phyloP scores from a whole-genome alignment of 2,113 vertebrate species.

The Hucho hucho region DNA sequence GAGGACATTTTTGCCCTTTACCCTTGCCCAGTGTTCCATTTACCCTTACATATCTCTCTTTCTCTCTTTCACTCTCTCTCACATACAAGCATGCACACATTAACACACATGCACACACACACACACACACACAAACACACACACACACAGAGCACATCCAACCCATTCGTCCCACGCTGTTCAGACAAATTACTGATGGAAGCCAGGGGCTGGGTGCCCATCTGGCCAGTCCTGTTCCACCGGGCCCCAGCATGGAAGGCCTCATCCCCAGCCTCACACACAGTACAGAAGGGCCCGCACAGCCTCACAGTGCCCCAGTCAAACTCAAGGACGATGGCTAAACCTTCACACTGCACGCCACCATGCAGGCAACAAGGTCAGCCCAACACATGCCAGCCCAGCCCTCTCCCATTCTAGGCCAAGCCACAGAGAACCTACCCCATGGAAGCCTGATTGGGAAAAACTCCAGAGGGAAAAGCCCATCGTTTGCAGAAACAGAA shows the following conservation, averaged over 20 bases:
- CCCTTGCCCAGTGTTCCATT: too few species aligned
- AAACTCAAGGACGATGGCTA: constrained; percentile 49
- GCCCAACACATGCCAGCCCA: constrained; percentile 2
- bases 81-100: too few species aligned
- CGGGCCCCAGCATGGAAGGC: background rate
- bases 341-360: constrained; percentile 21
- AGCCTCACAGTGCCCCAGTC: constrained; percentile 26
- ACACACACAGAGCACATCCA: constrained; percentile 18
- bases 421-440: too few species aligned
- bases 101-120: background rate
- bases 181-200: constrained; percentile 60
- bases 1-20: constrained; percentile 8
- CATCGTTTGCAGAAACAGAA: too few species aligned
- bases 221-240: constrained; percentile 56
- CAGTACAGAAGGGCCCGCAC: constrained; percentile 33
- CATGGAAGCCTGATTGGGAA: too few species aligned
- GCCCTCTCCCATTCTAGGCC: too few species aligned
- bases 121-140: constrained; percentile 18
- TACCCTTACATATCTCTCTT: too few species aligned
- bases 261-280: constrained; percentile 46
- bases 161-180: constrained; percentile 49
- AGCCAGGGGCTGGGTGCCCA: constrained; percentile 59
- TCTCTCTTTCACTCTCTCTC: too few species aligned
- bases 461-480: constrained; percentile 1
- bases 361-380: constrained; percentile 50